Evolutionary conservation across 2,888 invertebrate genomes (phyloP), one percentile per base, ranked within the genome.

Genomic region (Amiota communis): DNA sequence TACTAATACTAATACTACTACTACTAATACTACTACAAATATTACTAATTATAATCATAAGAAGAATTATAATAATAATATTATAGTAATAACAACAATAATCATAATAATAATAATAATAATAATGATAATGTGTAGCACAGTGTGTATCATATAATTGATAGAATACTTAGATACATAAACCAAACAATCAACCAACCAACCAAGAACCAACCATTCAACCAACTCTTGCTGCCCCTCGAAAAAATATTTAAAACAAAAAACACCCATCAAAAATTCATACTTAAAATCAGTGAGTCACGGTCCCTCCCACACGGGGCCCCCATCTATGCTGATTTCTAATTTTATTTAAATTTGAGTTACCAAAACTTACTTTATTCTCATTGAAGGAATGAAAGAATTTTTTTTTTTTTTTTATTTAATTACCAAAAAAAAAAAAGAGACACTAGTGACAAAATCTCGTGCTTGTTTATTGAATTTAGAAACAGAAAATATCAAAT

Each of bases 361-460:
- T 36, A 36, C 6, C 36, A 36, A 36, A 36, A 36, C 36, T 36
- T 36, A 36, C 36, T 36, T 36, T 36, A 6, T 36, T 6, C 36
- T 36, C 36, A 36, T 36, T 36, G 36, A 36, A 36, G 11, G 12
- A 13, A 65, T 48, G 20, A 56, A 69, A 53, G 56, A 47, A 12
- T 69, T n/a, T 20, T 53, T 51, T 23, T 69, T 56, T 13, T 56
- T 13, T 53, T 23, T 49, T 68, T 53, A 69, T 69, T 53, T 49
- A 47, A n/a, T n/a, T n/a, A n/a, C n/a, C n/a, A n/a, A n/a, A n/a
- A n/a, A 59, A 83, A 83, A 86, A 78, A 90, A 88, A 89, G 90
- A 90, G 90, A 90, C 90, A 90, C 89, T 89, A 90, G 90, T 90
- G 90, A 90, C 90, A 88, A 85, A n/a, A 59, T 15, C 59, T 59